Base-by-base conservation (phyloP, 2,888 invertebrate genomes). In the Thereva nobilitata region DNA sequence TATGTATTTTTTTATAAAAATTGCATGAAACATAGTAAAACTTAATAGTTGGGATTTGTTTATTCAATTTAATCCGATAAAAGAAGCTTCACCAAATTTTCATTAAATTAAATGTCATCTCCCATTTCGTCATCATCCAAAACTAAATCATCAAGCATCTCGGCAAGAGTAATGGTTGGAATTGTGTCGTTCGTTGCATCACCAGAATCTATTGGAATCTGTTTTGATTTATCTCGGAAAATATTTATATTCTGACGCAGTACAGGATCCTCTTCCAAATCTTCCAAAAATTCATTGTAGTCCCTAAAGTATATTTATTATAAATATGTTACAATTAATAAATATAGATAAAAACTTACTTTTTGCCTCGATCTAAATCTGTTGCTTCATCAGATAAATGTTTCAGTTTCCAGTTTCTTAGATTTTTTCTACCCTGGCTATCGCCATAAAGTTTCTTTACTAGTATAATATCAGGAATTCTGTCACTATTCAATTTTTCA, bases 211-310 rank as follows among this genome's bases (percentile, higher is more conserved):
- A 86, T 83, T 41, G 86, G 82, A 67, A 85, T 81, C 50, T 72
- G 70, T 70, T 81, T 81, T 4, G 77, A 74, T 9, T 82, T 79
- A 23, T 86, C 83, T 74, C 88, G 88, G 82, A 94, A 99, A 71
- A 99, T 97, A 78, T 97, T 97, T 57, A 99, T 87, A 77, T 95
- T 91, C 77, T 94, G 92, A 66, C 99, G 86, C 76, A 93, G 86
- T 9, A 88, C 87, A 4, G 89, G 89, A 81, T 99, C 97, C 80
- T 99, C 98, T 80, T 99, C 99, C 71, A 99, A 82, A 77, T 99
- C 99, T 74, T 98, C 95, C 81, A 98, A 83, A 83, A 99, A 99
- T 73, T 97, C 97, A 74, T 91, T 89, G 82, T 93, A 97, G 74
- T 97, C 97, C 74, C 93, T 94, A 80, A 37, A 79, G 73, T 57